Base-by-base conservation (phyloP, 2,797 vertebrate species). In the Lutjanus argentimaculatus region DNA sequence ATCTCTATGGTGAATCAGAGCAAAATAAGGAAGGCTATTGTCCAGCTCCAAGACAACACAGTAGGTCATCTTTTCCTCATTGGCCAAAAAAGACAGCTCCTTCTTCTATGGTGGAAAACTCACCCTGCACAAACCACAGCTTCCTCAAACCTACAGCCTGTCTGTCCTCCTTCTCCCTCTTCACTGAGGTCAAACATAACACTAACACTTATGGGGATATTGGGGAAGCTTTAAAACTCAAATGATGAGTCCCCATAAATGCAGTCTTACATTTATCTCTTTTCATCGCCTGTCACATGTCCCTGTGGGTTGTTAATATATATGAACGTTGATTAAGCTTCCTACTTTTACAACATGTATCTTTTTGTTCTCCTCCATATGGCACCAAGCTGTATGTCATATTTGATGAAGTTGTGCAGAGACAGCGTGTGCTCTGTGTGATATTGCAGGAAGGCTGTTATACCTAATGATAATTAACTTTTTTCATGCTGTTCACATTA, bases 311-410 rank as follows among this genome's bases (percentile, higher is more conserved):
- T 66, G 45, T 67, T 80, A 79, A 80, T 80, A 53, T 64, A 80
- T 59, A 66, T 72, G 61, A 84, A 75, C 15, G 16, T 59, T 87
- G 48, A 85, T 88, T 78, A 77, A 85, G 52, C 79, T 25, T 58
- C 42, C n/a, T 67, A 62, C 49, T 77, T 77, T 65, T 62, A 56
- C 69, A 68, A 49, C 52, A 43, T 76, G 36, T 13, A 58, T 36
- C 19, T 72, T 74, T 72, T 55, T 46, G 42, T 8, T 36, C 57
- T 67, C 43, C 74, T 68, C 85, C 81, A 66, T 84, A 80, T 83
- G 87, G 76, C 79, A 72, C 67, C 15, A 17, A 72, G 71, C 68
- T 45, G 71, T 66, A 12, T 65, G 83, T 53, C 81, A 82, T n/a
- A 58, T 82, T 64, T 82, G 48, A 85, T 71, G 68, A 84, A 59